Percentiles rank a stretch among this genome's conserved stretches.
Evolutionary conservation across 2,888 invertebrate genomes (phyloP).

Genomic region (Incurvaria masculella): DNA sequence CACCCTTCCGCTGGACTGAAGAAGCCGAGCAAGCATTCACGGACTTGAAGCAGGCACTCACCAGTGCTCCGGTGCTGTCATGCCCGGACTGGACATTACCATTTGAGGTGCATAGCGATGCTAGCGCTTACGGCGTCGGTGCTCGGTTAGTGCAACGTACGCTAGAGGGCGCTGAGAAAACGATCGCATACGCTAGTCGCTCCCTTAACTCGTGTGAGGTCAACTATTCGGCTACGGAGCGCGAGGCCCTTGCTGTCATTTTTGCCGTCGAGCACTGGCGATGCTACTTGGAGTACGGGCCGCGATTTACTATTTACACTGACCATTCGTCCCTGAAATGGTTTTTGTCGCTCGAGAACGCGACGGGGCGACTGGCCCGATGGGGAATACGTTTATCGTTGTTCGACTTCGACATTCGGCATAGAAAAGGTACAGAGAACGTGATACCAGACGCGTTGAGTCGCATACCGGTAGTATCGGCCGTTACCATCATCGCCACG

Average conservation of each 20-base stretch:
- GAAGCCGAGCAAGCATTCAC: neutral
- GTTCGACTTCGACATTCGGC: constrained; percentile 7
- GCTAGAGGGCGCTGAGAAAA: neutral
- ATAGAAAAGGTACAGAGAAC: constrained; percentile 7
- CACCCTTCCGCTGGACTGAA: neutral
- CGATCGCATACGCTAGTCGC: constrained; percentile 13
- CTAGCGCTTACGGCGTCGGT: neutral
- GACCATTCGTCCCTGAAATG: constrained; percentile 6
- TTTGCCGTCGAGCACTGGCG: constrained; percentile 11
- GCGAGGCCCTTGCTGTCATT: constrained; percentile 19
- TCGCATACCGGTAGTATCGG: neutral
- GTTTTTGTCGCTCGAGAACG: constrained; percentile 8
- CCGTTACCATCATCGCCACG: neutral
- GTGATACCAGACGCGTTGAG: constrained; percentile 11
- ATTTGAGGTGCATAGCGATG: neutral
- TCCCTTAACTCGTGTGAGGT: constrained; percentile 5
- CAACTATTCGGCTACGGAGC: constrained; percentile 19
- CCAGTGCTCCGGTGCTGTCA: neutral
- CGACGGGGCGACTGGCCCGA: constrained; percentile 4
- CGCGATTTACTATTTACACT: neutral
- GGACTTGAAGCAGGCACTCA: neutral
- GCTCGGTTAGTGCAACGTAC: neutral
- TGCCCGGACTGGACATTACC: neutral
- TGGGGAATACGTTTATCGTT: constrained; percentile 5
- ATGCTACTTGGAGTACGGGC: neutral